Percentiles rank a stretch among this genome's conserved stretches.
Conservation (phyloP, 2,888 invertebrate genomes). For the Emmelina monodactyla region DNA sequence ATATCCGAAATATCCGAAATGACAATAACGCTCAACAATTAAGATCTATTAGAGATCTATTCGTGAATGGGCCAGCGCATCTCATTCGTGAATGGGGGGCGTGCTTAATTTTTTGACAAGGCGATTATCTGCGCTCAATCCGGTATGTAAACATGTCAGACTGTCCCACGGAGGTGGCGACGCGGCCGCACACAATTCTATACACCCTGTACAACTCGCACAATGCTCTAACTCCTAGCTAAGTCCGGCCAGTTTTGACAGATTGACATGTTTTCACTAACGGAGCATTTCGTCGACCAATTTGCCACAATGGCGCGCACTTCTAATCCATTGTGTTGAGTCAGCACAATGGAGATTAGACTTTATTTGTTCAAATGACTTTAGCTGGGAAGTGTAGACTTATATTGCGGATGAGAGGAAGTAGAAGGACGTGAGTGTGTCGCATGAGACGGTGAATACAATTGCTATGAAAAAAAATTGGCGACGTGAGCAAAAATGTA, state of each 20-base stretch:
- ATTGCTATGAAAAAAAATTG: too few species aligned
- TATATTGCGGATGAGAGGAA: too few species aligned
- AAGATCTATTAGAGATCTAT: slow-evolving; percentile 4
- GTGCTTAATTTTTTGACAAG: slow-evolving; percentile 38
- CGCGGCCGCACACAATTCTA: slow-evolving; percentile 57
- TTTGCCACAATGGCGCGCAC: slow-evolving; percentile 54
- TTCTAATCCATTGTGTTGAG: slow-evolving; percentile 54
- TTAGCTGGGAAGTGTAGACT: too few species aligned
- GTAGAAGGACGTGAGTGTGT: too few species aligned
- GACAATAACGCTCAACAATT: slow-evolving; percentile 2
- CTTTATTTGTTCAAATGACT: slow-evolving; percentile 58
- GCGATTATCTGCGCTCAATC: slow-evolving; percentile 50
- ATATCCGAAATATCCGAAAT: too few species aligned
- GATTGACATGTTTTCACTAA: slow-evolving; percentile 63
- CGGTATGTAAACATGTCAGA: slow-evolving; percentile 49
- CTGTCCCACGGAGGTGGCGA: slow-evolving; percentile 45
- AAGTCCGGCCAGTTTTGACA: slow-evolving; percentile 64
- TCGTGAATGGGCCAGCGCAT: slow-evolving; percentile 18
- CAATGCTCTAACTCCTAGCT: slow-evolving; percentile 57
- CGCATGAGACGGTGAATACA: too few species aligned
- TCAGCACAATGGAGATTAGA: slow-evolving; percentile 49
- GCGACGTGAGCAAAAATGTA: too few species aligned
- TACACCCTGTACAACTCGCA: slow-evolving; percentile 39
- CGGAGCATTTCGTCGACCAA: slow-evolving; percentile 49
- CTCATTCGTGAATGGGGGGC: slow-evolving; percentile 38